Evolutionary conservation across 2,888 invertebrate species (phyloP).

Genomic region (Polymixis flavicincta): DNA sequence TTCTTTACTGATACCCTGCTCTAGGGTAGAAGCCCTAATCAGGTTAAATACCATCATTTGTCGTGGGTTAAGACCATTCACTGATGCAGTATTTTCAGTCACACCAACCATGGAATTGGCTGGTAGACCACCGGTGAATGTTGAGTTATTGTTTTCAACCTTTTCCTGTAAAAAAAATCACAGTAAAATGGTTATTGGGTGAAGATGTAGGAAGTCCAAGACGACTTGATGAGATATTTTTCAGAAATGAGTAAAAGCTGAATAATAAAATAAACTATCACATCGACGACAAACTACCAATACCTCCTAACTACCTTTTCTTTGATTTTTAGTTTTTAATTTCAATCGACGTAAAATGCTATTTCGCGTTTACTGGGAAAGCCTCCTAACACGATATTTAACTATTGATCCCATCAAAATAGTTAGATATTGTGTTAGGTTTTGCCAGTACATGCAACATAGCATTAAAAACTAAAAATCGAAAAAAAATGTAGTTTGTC

Average conservation of each 20-base stretch:
- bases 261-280: no score
- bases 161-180: conserved; percentile 77
- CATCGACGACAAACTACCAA: no score
- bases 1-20: conserved; percentile 88
- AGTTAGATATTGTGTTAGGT: no score
- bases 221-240: background rate
- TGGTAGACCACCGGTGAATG: conserved; percentile 79
- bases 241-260: background rate
- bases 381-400: no score
- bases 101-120: conserved; percentile 87
- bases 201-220: background rate
- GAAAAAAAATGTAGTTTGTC: no score
- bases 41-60: conserved; percentile 88
- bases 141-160: conserved; percentile 73
- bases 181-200: background rate
- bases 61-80: conserved; percentile 86
- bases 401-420: no score
- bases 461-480: no score
- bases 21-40: conserved; percentile 84
- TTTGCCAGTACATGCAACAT: no score
- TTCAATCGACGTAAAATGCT: no score
- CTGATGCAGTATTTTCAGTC: conserved; percentile 76
- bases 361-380: no score
- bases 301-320: no score
- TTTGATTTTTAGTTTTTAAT: no score